A percentile compares a stretch with the other conserved stretches of the same genome.
Evolutionary conservation across 2,113 vertebrate species (phyloP).

Genomic region (Oreochromis niloticus): DNA sequence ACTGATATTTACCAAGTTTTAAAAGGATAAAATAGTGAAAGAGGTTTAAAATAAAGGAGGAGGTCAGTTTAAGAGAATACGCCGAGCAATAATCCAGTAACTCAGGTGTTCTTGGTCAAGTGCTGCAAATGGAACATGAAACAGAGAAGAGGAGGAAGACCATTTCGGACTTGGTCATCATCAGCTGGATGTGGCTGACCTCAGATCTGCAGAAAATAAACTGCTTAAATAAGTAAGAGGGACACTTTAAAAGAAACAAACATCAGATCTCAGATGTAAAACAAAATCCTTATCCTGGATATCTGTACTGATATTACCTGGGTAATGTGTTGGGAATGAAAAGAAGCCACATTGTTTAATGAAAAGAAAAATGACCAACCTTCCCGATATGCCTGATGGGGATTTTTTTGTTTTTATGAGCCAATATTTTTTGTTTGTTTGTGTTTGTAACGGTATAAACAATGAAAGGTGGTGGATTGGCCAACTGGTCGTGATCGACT

Average conservation of each 20-base stretch:
- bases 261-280: neutral
- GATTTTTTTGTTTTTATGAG: neutral
- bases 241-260: neutral
- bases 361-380: neutral
- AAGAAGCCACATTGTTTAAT: neutral
- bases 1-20: neutral
- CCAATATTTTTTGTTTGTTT: neutral
- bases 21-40: neutral
- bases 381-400: neutral
- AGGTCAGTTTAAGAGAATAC: neutral
- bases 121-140: neutral
- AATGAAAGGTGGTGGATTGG: neutral
- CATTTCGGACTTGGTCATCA: neutral
- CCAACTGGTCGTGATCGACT: neutral
- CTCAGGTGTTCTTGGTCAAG: neutral
- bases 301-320: neutral
- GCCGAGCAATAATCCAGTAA: neutral
- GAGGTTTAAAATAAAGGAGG: neutral
- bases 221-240: neutral
- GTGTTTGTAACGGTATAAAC: neutral
- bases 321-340: neutral
- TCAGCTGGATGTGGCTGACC: neutral
- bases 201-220: neutral
- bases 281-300: neutral
- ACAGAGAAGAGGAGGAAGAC: neutral